Percentiles rank a stretch among this genome's conserved stretches.
phyloP scores from a whole-genome alignment of 2,797 vertebrate species.

The Liasis olivaceus region DNA sequence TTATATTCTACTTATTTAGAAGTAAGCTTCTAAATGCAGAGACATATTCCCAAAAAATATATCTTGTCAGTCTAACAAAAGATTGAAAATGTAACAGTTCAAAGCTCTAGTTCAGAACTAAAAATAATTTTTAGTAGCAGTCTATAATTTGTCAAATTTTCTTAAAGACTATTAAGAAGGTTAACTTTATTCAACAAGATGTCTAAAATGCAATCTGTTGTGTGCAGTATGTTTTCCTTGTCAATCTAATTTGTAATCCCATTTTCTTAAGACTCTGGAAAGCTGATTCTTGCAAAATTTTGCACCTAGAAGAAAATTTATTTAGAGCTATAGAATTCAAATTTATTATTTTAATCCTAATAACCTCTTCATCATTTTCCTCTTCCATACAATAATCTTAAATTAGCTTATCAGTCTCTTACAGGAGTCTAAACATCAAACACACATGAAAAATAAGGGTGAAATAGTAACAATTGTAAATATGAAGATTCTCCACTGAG shows the following conservation, averaged over 20 bases:
- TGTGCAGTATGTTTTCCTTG: constrained; percentile 27
- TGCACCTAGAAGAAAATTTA: constrained; percentile 4
- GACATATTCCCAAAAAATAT: background rate
- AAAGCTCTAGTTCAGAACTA: constrained; percentile 42
- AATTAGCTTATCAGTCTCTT: constrained; percentile 8
- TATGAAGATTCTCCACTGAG: background rate
- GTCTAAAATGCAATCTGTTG: constrained; percentile 36
- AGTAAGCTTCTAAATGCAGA: background rate
- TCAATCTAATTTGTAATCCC: constrained; percentile 29
- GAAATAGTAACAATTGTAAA: background rate
- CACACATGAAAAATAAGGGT: background rate
- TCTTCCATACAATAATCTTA: constrained; percentile 10
- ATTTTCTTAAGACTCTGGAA: constrained; percentile 23
- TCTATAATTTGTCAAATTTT: constrained; percentile 32
- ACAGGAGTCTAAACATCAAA: background rate
- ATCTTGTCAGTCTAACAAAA: constrained; percentile 7
- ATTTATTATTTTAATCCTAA: background rate
- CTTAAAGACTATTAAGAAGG: constrained; percentile 38
- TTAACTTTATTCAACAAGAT: constrained; percentile 29
- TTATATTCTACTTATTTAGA: background rate
- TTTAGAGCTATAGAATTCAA: background rate
- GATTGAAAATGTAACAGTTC: background rate
- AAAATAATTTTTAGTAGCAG: constrained; percentile 40
- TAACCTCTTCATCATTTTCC: constrained; percentile 18
- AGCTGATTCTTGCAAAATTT: constrained; percentile 14